Base-by-base conservation (phyloP, 1,140 invertebrate species). In the Ostrea denselamellosa region DNA sequence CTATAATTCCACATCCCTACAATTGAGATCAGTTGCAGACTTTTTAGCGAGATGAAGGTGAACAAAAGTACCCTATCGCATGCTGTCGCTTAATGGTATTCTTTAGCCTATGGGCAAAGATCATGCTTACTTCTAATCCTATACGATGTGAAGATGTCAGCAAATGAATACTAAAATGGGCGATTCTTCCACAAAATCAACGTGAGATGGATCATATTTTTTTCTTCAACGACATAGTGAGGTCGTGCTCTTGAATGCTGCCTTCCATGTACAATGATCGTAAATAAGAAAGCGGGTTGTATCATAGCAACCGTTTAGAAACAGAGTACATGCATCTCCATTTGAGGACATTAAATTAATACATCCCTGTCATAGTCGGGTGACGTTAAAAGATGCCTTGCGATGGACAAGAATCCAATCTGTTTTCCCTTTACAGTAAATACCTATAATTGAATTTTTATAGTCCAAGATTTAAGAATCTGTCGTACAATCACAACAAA, bases 81-180 rank as follows among this genome's bases (percentile, higher is more conserved):
- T 19, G 2, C 14, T 17, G 56, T 77, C 68, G 28, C 68, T 8
- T 34, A 25, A 34, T 14, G 22, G 28, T 25, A 77, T 25, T 77
- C 68, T 34, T 12, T 77, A 28, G 68, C 68, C 68, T 34, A 28
- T 25, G 68, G 68, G 68, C 28, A 25, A 25, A 77, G 22, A 28
- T 14, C 68, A 14, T 77, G 68, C 25, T 77, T 77, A 25, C 25
- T 77, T 77, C 25, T 77, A 77, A 77, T 77, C 68, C 25, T 25
- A 77, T 34, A 25, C 65, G 62, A n/a, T 12, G 68, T 28, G 25
- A 77, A 77, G 68, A 77, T 25, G 68, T 77, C 68, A 77, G 22
- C 12, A 62, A 62, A 17, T 62, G 17, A 62, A 62, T n/a, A 19
- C 56, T 19, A 62, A 19, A 19, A 44, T 0, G 14, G 34, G 34